Base-by-base conservation (phyloP, 2,113 vertebrate species). In the Anolis sagrei region DNA sequence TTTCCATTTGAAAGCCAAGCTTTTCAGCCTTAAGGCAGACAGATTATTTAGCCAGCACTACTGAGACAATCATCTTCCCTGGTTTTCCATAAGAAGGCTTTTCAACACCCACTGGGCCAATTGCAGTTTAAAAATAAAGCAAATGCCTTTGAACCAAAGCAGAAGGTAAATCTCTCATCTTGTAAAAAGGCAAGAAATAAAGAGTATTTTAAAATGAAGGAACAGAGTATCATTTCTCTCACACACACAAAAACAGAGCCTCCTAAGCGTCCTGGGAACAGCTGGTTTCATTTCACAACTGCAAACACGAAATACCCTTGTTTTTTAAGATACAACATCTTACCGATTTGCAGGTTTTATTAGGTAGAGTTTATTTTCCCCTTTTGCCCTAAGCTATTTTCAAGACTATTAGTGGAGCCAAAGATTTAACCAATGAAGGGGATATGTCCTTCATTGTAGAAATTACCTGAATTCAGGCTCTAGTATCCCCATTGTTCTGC, bases 171-270 rank as follows among this genome's bases (percentile, higher is more conserved):
- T 36, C 14, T 49, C n/a, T 62, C 1, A 1, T 79, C 48, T 25
- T 81, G 29, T 2, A 66, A 77, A 54, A 58, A 51, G 74, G 5
- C 23, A 64, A 85, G 34, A 86, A 77, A 25, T 27, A 1, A 85
- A 64, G 5, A 9, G 34, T 80, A 49, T 0, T 5, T 64, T 80
- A 68, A 34, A 34, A 51, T 11, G 11, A 68, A 77, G 75, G 69
- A 23, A 5, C 83, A 64, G 87, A 82, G 27, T 54, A 18, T 39
- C 51, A 27, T 51, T 68, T 39, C 49, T 79, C 81, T 58, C 7
- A 14, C 25, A 36, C 0, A 2, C 18, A 25, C 21, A 66, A 25
- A 25, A 8, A 2, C 23, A 25, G 64, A 0, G 0, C 39, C 70
- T 66, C 8, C 32, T 54, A 76, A 0, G 0, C 7, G n/a, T 74